Base-by-base conservation (phyloP, 1,140 invertebrate genomes). In the Globodera rostochiensis region DNA sequence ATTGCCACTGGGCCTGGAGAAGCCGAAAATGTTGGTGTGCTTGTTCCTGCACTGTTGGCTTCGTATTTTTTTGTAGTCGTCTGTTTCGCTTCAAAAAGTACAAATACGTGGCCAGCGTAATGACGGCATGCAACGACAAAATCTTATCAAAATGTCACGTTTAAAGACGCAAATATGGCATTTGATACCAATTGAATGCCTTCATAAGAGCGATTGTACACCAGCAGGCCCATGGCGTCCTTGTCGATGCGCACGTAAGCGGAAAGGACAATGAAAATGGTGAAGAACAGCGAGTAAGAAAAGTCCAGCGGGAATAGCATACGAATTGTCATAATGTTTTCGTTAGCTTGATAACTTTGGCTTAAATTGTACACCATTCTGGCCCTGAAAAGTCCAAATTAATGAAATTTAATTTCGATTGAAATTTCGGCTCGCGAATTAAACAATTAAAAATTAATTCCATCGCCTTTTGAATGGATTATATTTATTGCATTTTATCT, bases 261-360 rank as follows among this genome's bases (percentile, higher is more conserved):
- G n/a, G 76, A 77, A n/a, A 13, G 9, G 49, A 77, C 21, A 47
- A 36, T 70, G 69, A 77, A 77, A 46, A 67, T 67, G 64, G 76
- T 46, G 69, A 66, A 77, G n/a, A 77, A 45, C n/a, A 77, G 47
- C 6, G 76, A 36, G 69, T 77, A 77, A n/a, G 76, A 77, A 46
- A 77, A 77, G 69, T 77, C 76, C 19, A 77, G 60, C 45, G 76
- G 76, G n/a, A 77, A 77, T n/a, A 77, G 50, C 11, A 77, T 6
- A 47, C 69, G 69, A 36, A 76, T 76, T 49, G 64, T 53, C 53
- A 76, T 11, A 49, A 74, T 6, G n/a, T 74, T 74, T 46, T 74
- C 45, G 45, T 74, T 74, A 19, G 73, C 0, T 45, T 74, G 73
- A 46, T 74, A 74, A 46, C 45, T 74, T 46, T 15, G 5, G 73